Evolutionary conservation across 2,113 vertebrate genomes (phyloP), one percentile per base, ranked within the genome.

Genomic region (Peucedramus taeniatus): DNA sequence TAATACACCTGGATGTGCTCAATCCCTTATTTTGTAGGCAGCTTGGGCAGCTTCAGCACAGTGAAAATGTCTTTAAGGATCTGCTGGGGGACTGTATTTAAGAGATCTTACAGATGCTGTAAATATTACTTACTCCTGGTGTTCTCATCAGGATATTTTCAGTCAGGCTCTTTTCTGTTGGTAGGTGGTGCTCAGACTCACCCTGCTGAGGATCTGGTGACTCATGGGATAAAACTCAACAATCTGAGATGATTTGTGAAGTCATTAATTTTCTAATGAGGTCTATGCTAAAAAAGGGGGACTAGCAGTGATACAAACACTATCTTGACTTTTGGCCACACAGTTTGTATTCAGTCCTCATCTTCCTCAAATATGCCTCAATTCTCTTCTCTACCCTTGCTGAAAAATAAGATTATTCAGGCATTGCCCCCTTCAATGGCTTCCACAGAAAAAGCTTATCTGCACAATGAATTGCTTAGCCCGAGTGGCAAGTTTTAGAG

Each of bases 401-500:
- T 51, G 60, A 75, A 83, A 91, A 91, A 69, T 50, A 65, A 88
- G 53, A 63, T 49, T 83, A 74, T 75, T 74, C 69, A 88, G 72
- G 45, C 40, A 39, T 79, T 75, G n/a, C 21, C n/a, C 54, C 33
- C 86, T 90, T 74, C 81, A 95, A 28, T 59, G 61, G 63, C 80
- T 68, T 85, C 60, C 33, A 31, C 1, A 76, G 76, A 89, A 92
- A 47, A 9, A 47, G 24, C 84, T 96, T 90, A 85, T 91, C 83
- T 87, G 63, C 72, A 78, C 64, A 65, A 64, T 90, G 83, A 94
- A 86, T 90, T 93, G 65, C 80, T 84, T 47, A 84, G 75, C 44
- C 53, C 33, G 11, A 94, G 53, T 85, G 87, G 91, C 76, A 89
- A 54, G 82, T 92, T 94, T 88, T 50, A 66, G 83, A 85, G 88